A percentile compares a stretch with the other conserved stretches of the same genome.
These are phyloP conservation scores for Oreohelix idahoensis DNA, from an alignment of 1,140 invertebrate genomes.

Conservation along the genomic window DNA sequence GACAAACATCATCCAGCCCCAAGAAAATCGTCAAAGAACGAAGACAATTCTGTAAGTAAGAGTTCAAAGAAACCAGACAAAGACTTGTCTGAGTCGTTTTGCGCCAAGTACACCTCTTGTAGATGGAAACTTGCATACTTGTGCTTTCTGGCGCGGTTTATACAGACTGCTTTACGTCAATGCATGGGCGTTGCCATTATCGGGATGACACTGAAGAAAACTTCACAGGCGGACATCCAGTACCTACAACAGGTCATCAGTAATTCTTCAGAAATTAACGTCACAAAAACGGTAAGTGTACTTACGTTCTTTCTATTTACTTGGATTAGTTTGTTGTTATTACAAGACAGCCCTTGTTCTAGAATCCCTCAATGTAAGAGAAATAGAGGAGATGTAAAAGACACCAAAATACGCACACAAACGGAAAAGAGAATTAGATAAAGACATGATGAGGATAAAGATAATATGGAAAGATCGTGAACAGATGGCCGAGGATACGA, in stretches of 20 bases:
- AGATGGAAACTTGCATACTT: slow-evolving; percentile 49
- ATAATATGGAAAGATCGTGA: too few species aligned
- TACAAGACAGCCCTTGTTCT: too few species aligned
- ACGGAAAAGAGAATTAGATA: too few species aligned
- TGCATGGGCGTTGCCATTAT: slow-evolving; percentile 47
- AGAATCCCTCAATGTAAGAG: too few species aligned
- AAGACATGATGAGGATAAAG: too few species aligned
- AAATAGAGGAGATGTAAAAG: too few species aligned
- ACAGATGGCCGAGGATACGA: too few species aligned
- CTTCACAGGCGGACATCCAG: neutral
- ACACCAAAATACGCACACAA: too few species aligned
- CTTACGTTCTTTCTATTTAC: too few species aligned
- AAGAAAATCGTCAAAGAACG: neutral
- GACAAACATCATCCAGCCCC: neutral
- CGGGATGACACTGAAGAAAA: slow-evolving; percentile 37
- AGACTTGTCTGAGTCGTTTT: slow-evolving; percentile 15
- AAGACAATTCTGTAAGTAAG: neutral
- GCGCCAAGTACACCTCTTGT: slow-evolving; percentile 40
- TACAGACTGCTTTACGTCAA: slow-evolving; percentile 43
- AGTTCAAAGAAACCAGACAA: neutral
- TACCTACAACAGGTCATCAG: too few species aligned
- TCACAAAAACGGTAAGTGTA: neutral
- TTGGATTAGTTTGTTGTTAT: too few species aligned
- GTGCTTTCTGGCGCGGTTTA: slow-evolving; percentile 42
- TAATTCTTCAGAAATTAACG: neutral